Evolutionary conservation across 2,888 invertebrate genomes (phyloP), one percentile per base, ranked within the genome.

Genomic region (Cephus pygmeus): DNA sequence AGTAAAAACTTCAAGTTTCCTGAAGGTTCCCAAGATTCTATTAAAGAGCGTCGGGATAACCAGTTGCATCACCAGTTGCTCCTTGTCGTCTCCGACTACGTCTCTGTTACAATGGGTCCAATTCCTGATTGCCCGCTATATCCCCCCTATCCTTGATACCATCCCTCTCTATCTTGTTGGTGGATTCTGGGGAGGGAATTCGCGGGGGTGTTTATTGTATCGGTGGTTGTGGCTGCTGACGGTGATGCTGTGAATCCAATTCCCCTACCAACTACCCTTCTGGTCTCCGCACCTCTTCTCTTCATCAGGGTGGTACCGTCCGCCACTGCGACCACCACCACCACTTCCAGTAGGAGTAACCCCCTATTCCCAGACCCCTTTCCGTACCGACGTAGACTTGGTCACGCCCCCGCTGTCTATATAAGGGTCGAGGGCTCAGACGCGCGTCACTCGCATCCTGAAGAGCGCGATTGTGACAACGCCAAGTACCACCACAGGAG

Each of bases 321-420:
- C 56, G 56, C 56, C 23, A 56, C 56, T 56, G 56, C 56, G 56
- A 71, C 31, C 15, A 31, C 71, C 71, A 31, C 69, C 69, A 31
- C 71, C 33, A 71, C 34, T 71, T 34, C 71, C 71, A 71, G 34
- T 71, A 33, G 56, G 56, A 56, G 56, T 12, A 71, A 31, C 71
- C 71, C 71, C 33, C 71, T 71, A 34, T 71, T 71, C 56, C 56
- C 56, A 71, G 71, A 71, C 34, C 71, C 71, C 34, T 15, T 71
- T 71, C 71, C 71, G 71, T 71, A 31, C 12, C 34, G 33, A 34
- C 34, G 71, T 33, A 15, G 71, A 31, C 34, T 30, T 85, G 84
- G 86, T 90, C 89, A 89, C 90, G 89, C 89, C 90, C 85, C 88
- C 85, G 82, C 81, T 83, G 85, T 87, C 90, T 90, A 90, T 91